Evolutionary conservation across 2,888 invertebrate species (phyloP), one percentile per base, ranked within the genome.

Genomic region (Drosophila prolongata): DNA sequence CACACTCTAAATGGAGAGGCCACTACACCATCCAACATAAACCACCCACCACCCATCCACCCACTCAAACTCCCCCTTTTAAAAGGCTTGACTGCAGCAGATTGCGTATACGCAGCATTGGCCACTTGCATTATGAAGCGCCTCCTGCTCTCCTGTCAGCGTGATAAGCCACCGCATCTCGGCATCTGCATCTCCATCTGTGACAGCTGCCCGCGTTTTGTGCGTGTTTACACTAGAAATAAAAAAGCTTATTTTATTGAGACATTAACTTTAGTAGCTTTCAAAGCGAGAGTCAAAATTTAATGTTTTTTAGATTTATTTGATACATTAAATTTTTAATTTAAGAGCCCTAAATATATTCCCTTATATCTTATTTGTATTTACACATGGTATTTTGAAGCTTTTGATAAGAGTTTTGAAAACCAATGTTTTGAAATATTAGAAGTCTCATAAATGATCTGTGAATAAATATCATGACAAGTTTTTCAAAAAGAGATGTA

Each of bases 101-200:
- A 81, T 81, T 87, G 87, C 87, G 87, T 87, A 87, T 85, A 87
- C 87, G 87, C 87, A 89, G 74, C 80, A 75, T 77, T 75, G 80
- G 87, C 89, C 87, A 89, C 87, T 87, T 89, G 78, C 87, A 85
- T 79, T 79, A 79, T 85, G 76, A 79, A 80, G 85, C 80, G 64
- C 55, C 79, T 72, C 65, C 79, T 70, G 64, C 57, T 55, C 44
- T 56, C 54, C 64, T 55, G 68, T 53, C 66, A 37, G 64, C 67
- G 53, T 79, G 87, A 84, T 83, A 83, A 87, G 83, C 87, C 72
- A 61, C 69, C 71, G 74, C 81, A 68, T 75, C 71, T 71, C 42
- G 34, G 50, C 40, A 57, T 42, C 34, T 54, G 37, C 49, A 9
- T 57, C n/a, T 58, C 54, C 44, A 30, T 46, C 46, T 66, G 38